Base-by-base conservation (phyloP, 2,797 vertebrate species). In the Sebastes hubbsi region DNA sequence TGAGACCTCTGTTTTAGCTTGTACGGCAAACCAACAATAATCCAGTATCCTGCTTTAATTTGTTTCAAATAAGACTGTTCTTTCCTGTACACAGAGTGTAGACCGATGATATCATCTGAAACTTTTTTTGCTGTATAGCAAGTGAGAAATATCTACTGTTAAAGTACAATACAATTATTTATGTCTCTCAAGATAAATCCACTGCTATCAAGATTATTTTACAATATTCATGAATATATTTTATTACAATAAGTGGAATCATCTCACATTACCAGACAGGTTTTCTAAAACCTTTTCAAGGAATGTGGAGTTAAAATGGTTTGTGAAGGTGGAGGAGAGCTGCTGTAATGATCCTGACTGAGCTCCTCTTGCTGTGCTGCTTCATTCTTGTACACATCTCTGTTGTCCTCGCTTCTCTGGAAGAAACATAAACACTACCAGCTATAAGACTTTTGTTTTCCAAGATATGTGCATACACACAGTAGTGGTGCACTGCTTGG, bases 341-440 rank as follows among this genome's bases (percentile, higher is more conserved):
- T 73, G 46, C 46, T 54, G 20, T 95, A 95, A 61, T 92, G 89
- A 92, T 93, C 94, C 94, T 89, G 91, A 94, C 88, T 94, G 91
- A 94, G 82, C 86, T 91, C 88, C 46, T 68, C 46, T 66, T 82
- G 91, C 90, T 89, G 92, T 83, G 89, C 68, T 92, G 92, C 91
- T 49, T 49, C 92, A 92, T 92, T 89, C 89, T 91, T 94, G 92
- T 93, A 92, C 92, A 93, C 89, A 89, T 88, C 92, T 87, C 88
- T 95, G 95, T 94, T 94, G 93, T 96, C 92, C 93, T 93, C 81
- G 88, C 88, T 91, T 95, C 89, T 95, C 89, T 95, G 94, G 93
- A 92, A 87, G 88, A 94, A 93, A 94, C 87, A 90, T 82, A 91
- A 95, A 94, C 78, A 63, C 60, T 14, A 82, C 80, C 77, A 54